phyloP scores from a whole-genome alignment of 2,888 invertebrate species.

The Noctua fimbriata region DNA sequence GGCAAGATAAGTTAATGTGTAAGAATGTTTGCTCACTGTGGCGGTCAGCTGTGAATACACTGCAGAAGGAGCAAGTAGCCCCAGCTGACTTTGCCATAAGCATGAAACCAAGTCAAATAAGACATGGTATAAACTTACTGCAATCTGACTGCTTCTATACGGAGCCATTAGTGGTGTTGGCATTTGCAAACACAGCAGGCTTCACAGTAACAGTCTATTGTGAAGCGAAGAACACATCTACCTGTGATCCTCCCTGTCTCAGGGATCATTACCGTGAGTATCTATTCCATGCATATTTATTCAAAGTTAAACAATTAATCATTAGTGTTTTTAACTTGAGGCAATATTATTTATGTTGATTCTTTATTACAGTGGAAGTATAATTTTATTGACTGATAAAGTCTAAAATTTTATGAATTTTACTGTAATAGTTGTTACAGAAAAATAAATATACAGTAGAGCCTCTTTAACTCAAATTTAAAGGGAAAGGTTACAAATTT shows the following conservation, averaged over 20 bases:
- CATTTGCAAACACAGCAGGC: constrained; percentile 79
- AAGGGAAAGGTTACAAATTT: too few relatives aligned
- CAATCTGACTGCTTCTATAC: constrained; percentile 78
- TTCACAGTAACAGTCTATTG: constrained; percentile 74
- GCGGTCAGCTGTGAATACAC: constrained; percentile 79
- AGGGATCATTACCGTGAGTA: constrained; percentile 84
- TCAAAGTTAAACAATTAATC: not conserved
- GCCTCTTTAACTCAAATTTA: too few relatives aligned
- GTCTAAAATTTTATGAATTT: not conserved
- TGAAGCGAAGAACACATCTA: constrained; percentile 73
- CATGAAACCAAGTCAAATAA: constrained; percentile 67
- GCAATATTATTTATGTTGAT: not conserved
- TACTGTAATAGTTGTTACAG: not conserved
- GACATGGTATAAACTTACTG: constrained; percentile 73
- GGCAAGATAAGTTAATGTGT: constrained; percentile 85
- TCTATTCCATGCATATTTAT: not conserved
- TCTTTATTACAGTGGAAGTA: not conserved
- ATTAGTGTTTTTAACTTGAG: constrained; percentile 2
- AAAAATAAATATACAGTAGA: not conserved
- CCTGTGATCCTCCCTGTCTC: constrained; percentile 80
- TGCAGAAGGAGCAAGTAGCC: constrained; percentile 78
- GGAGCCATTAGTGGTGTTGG: constrained; percentile 81
- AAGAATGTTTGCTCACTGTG: constrained; percentile 84
- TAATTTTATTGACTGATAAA: not conserved
- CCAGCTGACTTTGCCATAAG: constrained; percentile 82